A percentile compares a stretch with the other conserved stretches of the same genome.
These are phyloP conservation scores for Petrophora chlorosata DNA, from an alignment of 2,888 invertebrate species.

Conservation along the genomic window DNA sequence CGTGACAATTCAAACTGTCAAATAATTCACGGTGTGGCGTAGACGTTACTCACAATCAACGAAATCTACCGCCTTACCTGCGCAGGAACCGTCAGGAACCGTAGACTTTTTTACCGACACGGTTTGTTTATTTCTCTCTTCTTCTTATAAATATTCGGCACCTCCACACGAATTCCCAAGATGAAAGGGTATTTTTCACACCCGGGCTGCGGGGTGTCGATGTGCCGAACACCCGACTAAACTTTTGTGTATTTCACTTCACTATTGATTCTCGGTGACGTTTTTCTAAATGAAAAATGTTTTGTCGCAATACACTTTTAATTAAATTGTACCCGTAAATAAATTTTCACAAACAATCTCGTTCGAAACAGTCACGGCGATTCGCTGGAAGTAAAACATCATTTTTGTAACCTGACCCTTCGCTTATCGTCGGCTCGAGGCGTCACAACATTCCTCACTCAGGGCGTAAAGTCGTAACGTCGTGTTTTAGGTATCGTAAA, in stretches of 20 bases:
- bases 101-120: constrained; percentile 67
- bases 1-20: constrained; percentile 76
- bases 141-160: constrained; percentile 79
- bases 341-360: constrained; percentile 20
- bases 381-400: constrained; percentile 27
- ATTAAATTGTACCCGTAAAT: constrained; percentile 24
- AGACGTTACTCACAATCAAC: constrained; percentile 77
- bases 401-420: constrained; percentile 32
- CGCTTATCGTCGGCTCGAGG: constrained; percentile 48
- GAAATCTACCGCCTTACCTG: constrained; percentile 67
- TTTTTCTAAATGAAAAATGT: constrained; percentile 36
- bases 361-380: constrained; percentile 25
- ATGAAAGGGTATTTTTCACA: constrained; percentile 79
- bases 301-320: constrained; percentile 21
- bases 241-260: constrained; percentile 55
- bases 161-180: constrained; percentile 77
- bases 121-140: constrained; percentile 77
- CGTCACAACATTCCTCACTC: constrained; percentile 56
- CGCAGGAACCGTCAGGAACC: constrained; percentile 56
- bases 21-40: constrained; percentile 76
- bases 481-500: constrained; percentile 68
- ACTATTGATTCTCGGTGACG: constrained; percentile 52
- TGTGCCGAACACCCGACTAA: constrained; percentile 46
- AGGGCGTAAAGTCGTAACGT: constrained; percentile 62
- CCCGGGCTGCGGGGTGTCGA: constrained; percentile 47